Percentiles rank a stretch among this genome's conserved stretches.
phyloP scores from a whole-genome alignment of 1,140 invertebrate genomes.

The Drosophila hydei region DNA sequence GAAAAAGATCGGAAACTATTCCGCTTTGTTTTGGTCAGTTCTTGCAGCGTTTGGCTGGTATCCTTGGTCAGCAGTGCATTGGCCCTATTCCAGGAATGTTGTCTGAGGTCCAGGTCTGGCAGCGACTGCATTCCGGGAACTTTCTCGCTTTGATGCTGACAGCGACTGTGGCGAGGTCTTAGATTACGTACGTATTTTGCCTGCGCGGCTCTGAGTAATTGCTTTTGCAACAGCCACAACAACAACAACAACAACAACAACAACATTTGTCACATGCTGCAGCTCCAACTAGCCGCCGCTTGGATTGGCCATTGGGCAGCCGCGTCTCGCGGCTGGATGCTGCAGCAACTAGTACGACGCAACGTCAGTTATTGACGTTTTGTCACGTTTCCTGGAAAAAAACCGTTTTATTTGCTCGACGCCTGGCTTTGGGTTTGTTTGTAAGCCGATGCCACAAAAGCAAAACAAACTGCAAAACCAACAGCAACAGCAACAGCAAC shows the following conservation, averaged over 20 bases:
- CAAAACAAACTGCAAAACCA: constrained; percentile 46
- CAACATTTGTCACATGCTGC: constrained; percentile 65
- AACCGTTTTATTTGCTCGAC: constrained; percentile 77
- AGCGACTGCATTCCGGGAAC: constrained; percentile 60
- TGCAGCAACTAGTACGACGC: constrained; percentile 34
- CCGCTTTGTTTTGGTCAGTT: constrained; percentile 7
- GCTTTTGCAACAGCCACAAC: constrained; percentile 50
- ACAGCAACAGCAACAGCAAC: background rate
- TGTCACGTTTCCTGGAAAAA: constrained; percentile 82
- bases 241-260: constrained; percentile 43
- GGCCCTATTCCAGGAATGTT: constrained; percentile 65
- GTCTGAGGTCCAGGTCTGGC: constrained; percentile 45
- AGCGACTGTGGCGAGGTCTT: constrained; percentile 36
- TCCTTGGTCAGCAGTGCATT: constrained; percentile 29
- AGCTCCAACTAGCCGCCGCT: constrained; percentile 30
- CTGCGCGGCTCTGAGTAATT: constrained; percentile 59
- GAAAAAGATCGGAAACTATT: background rate
- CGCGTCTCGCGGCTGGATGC: constrained; percentile 8
- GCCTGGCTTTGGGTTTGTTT: constrained; percentile 71
- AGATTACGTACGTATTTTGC: constrained; percentile 61
- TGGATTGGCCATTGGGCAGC: constrained; percentile 37
- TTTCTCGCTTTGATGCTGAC: constrained; percentile 32
- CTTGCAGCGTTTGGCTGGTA: constrained; percentile 12
- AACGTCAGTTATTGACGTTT: constrained; percentile 71
- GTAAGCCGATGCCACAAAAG: constrained; percentile 71